Conservation (phyloP, 2,113 vertebrate species). For the Bujurquina vittata region DNA sequence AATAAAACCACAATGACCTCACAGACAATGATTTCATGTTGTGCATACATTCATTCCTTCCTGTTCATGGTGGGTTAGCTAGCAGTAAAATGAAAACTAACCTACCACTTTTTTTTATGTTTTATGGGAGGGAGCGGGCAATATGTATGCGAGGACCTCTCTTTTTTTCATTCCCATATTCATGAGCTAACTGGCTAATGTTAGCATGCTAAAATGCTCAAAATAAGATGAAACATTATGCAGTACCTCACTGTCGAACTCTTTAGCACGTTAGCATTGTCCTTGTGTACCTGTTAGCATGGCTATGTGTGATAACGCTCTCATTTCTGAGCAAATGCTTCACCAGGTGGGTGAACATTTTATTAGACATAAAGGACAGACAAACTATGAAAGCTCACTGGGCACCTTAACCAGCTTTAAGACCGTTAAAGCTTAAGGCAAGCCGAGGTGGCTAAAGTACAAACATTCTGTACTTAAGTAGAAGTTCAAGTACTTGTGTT, state of each 20-base stretch:
- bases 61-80: background rate
- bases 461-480: too few species aligned
- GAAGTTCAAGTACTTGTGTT: too few species aligned
- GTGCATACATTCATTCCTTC: background rate
- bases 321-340: background rate
- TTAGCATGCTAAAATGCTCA: background rate
- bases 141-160: too few species aligned
- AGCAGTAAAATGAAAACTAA: background rate
- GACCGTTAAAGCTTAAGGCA: background rate
- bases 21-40: background rate
- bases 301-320: background rate
- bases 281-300: background rate
- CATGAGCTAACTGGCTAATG: background rate
- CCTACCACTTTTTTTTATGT: background rate
- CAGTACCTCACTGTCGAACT: background rate
- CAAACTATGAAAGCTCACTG: background rate
- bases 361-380: background rate
- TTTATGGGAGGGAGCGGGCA: background rate
- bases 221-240: background rate
- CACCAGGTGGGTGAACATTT: background rate
- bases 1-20: constrained; percentile 21
- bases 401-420: background rate
- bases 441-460: too few species aligned
- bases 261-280: background rate
- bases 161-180: too few species aligned